A percentile compares a stretch with the other conserved stretches of the same genome.
Conservation (phyloP, 2,797 vertebrate species). For the Enteromius thamalakanensis region DNA sequence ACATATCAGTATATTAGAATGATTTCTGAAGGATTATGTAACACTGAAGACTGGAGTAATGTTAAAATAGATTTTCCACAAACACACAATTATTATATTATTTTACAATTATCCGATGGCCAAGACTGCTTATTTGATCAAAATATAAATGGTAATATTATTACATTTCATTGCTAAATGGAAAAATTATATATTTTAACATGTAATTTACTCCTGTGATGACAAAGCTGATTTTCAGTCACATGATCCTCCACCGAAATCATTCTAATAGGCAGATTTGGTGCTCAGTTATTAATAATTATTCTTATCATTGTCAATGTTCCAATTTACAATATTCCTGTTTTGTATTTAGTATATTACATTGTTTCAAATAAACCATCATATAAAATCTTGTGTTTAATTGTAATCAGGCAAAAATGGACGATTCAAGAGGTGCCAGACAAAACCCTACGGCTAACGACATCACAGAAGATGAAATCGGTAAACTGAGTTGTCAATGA, state of each 20-base stretch:
- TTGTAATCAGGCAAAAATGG: slow-evolving; percentile 68
- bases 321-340: not conserved
- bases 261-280: not conserved
- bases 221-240: not conserved
- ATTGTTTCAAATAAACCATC: not conserved
- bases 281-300: not conserved
- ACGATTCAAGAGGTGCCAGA: slow-evolving; percentile 44
- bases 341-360: not conserved
- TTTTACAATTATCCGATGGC: no score
- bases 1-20: not conserved
- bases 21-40: not conserved
- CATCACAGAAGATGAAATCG: slow-evolving; percentile 66
- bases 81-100: no score
- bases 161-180: not conserved
- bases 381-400: not conserved
- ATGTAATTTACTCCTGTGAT: not conserved
- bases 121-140: no score
- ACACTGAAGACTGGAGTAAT: not conserved
- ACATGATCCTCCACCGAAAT: not conserved
- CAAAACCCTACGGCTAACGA: slow-evolving; percentile 64
- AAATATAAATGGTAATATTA: no score
- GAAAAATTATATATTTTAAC: not conserved
- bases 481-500: slow-evolving; percentile 54
- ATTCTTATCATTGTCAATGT: not conserved
- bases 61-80: not conserved